These are phyloP conservation scores for Hedychridium roseum DNA, from an alignment of 2,888 invertebrate species.

Conservation along the genomic window DNA sequence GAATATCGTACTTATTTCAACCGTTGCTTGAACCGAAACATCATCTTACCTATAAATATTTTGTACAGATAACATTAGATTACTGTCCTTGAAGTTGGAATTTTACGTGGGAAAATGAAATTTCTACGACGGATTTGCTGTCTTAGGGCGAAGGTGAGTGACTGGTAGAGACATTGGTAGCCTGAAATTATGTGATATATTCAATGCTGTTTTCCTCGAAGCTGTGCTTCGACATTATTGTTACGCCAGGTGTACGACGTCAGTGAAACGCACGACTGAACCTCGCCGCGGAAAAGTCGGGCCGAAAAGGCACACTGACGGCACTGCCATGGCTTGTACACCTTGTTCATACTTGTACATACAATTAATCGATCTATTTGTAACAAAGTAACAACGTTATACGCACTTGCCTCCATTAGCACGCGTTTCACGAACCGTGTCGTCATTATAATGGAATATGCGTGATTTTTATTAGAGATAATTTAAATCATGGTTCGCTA, in stretches of 20 bases:
- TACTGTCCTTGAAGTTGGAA: not conserved
- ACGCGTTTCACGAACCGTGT: constrained; percentile 5
- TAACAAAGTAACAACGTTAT: constrained; percentile 34
- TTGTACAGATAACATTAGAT: too few species aligned
- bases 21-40: too few species aligned
- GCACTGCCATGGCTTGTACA: constrained; percentile 42
- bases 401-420: constrained; percentile 35
- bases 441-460: not conserved
- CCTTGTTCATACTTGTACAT: constrained; percentile 57
- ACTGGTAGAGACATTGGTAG: constrained; percentile 32
- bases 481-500: not conserved
- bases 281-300: constrained; percentile 10
- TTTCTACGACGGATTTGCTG: too few species aligned
- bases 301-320: constrained; percentile 26
- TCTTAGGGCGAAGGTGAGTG: constrained; percentile 14
- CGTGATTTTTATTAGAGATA: constrained; percentile 2
- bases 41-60: too few species aligned
- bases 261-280: constrained; percentile 1
- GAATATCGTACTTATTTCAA: not conserved
- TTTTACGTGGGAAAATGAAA: not conserved
- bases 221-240: constrained; percentile 57
- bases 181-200: constrained; percentile 59
- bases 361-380: constrained; percentile 48
- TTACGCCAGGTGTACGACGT: constrained; percentile 42
- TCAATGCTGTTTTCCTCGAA: constrained; percentile 55